A percentile compares a stretch with the other conserved stretches of the same genome.
Evolutionary conservation across 2,113 vertebrate genomes (phyloP).

Genomic region (Halichoerus grypus): DNA sequence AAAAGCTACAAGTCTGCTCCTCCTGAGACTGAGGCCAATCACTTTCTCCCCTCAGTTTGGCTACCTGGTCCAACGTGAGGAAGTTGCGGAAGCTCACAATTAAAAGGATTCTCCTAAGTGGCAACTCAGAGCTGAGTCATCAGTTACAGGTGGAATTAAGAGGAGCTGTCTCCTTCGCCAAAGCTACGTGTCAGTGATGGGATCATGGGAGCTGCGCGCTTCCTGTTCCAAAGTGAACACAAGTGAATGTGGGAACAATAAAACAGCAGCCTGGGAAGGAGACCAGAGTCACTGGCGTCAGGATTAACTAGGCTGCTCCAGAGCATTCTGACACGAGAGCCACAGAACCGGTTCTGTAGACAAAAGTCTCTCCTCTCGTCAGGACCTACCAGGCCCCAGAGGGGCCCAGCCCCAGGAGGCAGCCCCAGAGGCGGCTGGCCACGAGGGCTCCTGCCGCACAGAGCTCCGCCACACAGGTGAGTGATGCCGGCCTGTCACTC

Average conservation of each 20-base stretch:
- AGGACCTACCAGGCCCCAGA: fast-evolving
- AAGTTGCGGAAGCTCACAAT: fast-evolving
- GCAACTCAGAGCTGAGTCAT: not conserved
- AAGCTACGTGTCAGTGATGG: not conserved
- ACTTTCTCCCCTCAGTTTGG: not conserved
- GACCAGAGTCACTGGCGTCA: not conserved
- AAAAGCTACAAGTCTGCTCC: too few species aligned
- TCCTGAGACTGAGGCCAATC: not conserved
- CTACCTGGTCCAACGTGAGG: not conserved
- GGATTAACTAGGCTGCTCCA: not conserved
- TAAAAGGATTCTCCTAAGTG: not conserved
- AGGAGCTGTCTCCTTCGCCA: not conserved
- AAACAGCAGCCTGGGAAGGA: not conserved
- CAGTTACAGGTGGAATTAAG: not conserved
- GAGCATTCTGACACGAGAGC: fast-evolving
- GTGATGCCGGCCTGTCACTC: fast-evolving
- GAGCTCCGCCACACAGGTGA: not conserved
- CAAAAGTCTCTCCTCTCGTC: not conserved
- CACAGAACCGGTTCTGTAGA: not conserved
- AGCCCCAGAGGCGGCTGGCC: not conserved
- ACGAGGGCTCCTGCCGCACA: fast-evolving
- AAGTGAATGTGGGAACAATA: not conserved
- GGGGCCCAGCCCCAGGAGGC: fast-evolving
- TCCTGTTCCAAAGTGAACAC: not conserved
- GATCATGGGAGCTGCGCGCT: fast-evolving